Conservation (phyloP, 2,888 invertebrate species). For the Dendrolimus houi region DNA sequence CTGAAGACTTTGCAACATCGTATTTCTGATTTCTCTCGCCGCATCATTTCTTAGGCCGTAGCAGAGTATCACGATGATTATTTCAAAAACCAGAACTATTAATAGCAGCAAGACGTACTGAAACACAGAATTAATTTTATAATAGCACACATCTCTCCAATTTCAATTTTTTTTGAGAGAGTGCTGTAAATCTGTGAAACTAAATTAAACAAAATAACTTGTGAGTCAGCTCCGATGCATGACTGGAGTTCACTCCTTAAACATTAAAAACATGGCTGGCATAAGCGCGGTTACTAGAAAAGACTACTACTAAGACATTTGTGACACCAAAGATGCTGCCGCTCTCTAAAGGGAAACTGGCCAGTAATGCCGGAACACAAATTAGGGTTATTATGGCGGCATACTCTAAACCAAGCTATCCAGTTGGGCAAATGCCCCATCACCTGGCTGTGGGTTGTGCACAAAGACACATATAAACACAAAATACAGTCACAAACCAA, state of each 20-base stretch:
- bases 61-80: slow-evolving; percentile 40
- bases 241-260: background rate
- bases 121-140: slow-evolving; percentile 13
- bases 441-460: too few species aligned
- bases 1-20: slow-evolving; percentile 40
- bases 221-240: background rate
- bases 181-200: too few species aligned
- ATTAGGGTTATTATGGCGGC: too few species aligned
- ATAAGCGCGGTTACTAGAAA: too few species aligned
- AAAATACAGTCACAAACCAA: too few species aligned
- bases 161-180: too few species aligned
- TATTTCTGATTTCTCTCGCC: slow-evolving; percentile 28
- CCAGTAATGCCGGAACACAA: too few species aligned
- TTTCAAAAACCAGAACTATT: slow-evolving; percentile 49
- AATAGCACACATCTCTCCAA: background rate
- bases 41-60: slow-evolving; percentile 39
- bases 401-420: too few species aligned
- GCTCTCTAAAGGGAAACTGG: too few species aligned
- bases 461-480: too few species aligned
- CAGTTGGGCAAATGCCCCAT: too few species aligned
- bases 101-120: slow-evolving; percentile 49
- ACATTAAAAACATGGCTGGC: background rate
- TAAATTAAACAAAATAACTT: background rate
- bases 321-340: too few species aligned
- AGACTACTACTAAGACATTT: background rate